A percentile compares a stretch with the other conserved stretches of the same genome.
phyloP scores from a whole-genome alignment of 1,140 invertebrate genomes.

The Pissodes strobi region DNA sequence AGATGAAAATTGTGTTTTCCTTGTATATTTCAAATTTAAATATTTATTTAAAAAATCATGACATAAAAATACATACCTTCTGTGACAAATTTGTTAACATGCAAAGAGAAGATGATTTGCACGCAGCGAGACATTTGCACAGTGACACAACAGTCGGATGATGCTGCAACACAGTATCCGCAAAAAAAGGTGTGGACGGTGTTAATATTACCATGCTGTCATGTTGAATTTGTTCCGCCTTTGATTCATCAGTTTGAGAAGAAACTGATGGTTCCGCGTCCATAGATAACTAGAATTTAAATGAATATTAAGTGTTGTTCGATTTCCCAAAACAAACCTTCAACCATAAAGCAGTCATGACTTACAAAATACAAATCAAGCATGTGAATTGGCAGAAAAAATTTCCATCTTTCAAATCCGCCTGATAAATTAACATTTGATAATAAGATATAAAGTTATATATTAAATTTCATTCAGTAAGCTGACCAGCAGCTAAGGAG shows the following conservation, averaged over 20 bases:
- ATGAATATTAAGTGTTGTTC: not conserved
- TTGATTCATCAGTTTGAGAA: conserved; percentile 79
- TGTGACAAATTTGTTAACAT: conserved; percentile 58
- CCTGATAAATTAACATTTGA: no score
- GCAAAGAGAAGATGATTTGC: conserved; percentile 68
- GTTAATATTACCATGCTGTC: conserved; percentile 38
- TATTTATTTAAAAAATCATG: no score
- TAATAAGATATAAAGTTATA: no score
- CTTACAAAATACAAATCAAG: no score
- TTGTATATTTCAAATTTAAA: no score
- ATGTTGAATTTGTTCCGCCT: conserved; percentile 67
- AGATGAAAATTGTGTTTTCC: no score
- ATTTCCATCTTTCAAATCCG: no score
- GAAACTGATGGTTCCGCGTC: conserved; percentile 47
- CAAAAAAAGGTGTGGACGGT: conserved; percentile 66
- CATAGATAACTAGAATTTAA: conserved; percentile 46
- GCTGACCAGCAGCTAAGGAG: no score
- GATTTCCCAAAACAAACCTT: no score
- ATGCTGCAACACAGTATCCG: conserved; percentile 77
- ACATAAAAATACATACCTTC: conserved; percentile 36
- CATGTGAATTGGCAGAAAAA: no score
- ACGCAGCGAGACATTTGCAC: conserved; percentile 73
- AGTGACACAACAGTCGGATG: conserved; percentile 81
- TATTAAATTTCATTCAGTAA: no score
- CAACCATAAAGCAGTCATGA: no score